A percentile compares a stretch with the other conserved stretches of the same genome.
Evolutionary conservation across 2,888 invertebrate species (phyloP).

Genomic region (Phortica okadai): DNA sequence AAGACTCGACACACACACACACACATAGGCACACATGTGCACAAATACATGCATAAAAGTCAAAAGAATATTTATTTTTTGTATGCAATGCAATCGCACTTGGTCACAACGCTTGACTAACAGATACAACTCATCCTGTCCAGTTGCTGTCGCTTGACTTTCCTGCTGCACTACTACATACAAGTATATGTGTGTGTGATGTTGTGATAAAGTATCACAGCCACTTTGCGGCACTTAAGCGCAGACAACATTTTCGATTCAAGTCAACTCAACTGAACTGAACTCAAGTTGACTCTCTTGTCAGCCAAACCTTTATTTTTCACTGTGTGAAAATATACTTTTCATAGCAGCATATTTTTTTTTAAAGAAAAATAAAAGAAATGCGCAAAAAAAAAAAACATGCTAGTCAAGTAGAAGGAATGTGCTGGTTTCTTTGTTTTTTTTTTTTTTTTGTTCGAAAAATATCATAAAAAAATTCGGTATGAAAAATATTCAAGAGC

Average conservation of each 20-base stretch:
- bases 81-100: not conserved
- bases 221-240: constrained; percentile 32
- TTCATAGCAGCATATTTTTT: not conserved
- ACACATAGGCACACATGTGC: not conserved
- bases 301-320: not conserved
- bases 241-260: constrained; percentile 19
- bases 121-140: not conserved
- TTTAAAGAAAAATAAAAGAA: not conserved
- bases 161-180: not conserved
- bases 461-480: too few relatives aligned
- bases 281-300: not conserved
- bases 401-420: too few relatives aligned
- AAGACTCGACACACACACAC: not conserved
- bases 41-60: not conserved
- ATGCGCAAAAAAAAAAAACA: not conserved
- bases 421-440: too few relatives aligned
- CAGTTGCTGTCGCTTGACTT: not conserved
- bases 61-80: not conserved
- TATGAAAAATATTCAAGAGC: not conserved
- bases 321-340: constrained; percentile 17
- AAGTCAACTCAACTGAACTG: not conserved
- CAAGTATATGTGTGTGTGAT: not conserved
- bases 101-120: too few relatives aligned
- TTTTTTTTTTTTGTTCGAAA: too few relatives aligned
- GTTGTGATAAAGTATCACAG: constrained; percentile 25